These are phyloP conservation scores for Serranus cabrilla DNA, from an alignment of 2,797 vertebrate species.

Conservation along the genomic window DNA sequence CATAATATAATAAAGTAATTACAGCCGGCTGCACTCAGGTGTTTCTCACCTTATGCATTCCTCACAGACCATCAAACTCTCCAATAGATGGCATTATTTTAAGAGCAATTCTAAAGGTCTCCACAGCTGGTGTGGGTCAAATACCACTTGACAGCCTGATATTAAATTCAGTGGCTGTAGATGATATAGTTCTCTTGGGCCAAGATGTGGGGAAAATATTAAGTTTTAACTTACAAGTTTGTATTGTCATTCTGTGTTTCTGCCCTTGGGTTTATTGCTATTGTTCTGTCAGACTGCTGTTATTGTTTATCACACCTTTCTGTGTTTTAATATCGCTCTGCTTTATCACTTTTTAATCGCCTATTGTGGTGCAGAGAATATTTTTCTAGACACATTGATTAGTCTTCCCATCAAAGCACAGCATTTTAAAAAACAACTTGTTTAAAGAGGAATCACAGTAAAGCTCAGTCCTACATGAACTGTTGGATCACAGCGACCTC, in stretches of 20 bases:
- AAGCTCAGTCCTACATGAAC: constrained; percentile 1
- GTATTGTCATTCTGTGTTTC: constrained; percentile 9
- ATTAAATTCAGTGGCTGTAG: neutral
- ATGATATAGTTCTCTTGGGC: too few relatives aligned
- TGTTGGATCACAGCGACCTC: constrained; percentile 63
- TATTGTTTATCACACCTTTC: neutral
- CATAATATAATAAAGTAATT: neutral
- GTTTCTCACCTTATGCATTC: neutral
- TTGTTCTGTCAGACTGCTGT: constrained; percentile 5
- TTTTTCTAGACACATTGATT: constrained; percentile 8
- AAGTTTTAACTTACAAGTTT: neutral
- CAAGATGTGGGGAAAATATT: neutral
- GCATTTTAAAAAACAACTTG: constrained; percentile 4
- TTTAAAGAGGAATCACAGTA: neutral
- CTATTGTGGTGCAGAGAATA: neutral
- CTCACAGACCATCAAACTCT: neutral
- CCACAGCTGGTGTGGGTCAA: neutral
- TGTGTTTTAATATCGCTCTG: neutral
- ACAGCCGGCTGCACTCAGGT: neutral
- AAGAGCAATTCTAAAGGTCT: neutral
- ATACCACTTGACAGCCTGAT: neutral
- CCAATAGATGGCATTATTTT: neutral
- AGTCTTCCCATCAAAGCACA: neutral
- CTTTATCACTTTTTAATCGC: neutral
- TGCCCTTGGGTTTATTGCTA: constrained; percentile 4